phyloP scores from a whole-genome alignment of 2,888 invertebrate species.

The Drosophila kanekoi region DNA sequence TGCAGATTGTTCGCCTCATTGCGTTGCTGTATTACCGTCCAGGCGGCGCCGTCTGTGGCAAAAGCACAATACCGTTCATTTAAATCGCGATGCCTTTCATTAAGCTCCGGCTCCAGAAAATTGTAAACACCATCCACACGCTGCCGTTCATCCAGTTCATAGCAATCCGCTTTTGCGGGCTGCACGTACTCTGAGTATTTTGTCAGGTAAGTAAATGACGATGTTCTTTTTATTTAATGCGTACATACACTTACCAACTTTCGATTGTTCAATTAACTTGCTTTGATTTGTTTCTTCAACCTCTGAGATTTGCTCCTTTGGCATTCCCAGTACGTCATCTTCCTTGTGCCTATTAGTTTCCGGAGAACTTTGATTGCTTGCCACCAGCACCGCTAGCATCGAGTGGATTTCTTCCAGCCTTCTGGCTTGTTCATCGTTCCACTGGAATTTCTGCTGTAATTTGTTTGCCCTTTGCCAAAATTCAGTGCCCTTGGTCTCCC shows the following conservation, averaged over 20 bases:
- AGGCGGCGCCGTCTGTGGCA: slow-evolving; percentile 85
- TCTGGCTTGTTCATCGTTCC: slow-evolving; percentile 49
- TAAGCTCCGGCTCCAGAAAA: slow-evolving; percentile 75
- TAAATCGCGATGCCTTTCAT: slow-evolving; percentile 83
- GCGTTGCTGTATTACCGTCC: slow-evolving; percentile 87
- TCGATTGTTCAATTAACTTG: slow-evolving; percentile 6
- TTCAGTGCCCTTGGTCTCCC: slow-evolving; percentile 29
- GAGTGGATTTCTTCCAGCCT: slow-evolving; percentile 80
- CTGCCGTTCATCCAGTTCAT: slow-evolving; percentile 77
- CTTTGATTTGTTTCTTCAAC: background rate
- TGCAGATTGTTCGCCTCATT: slow-evolving; percentile 74
- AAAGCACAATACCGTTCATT: slow-evolving; percentile 86
- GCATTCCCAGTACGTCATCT: background rate
- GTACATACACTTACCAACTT: slow-evolving; percentile 34
- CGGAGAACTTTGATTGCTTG: slow-evolving; percentile 44
- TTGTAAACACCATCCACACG: slow-evolving; percentile 85
- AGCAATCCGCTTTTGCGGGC: slow-evolving; percentile 83
- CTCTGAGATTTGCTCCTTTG: slow-evolving; percentile 7
- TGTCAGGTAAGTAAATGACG: slow-evolving; percentile 36
- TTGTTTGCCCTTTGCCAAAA: slow-evolving; percentile 58
- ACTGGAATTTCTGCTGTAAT: slow-evolving; percentile 20
- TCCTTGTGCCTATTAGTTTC: slow-evolving; percentile 24
- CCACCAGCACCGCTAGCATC: slow-evolving; percentile 79
- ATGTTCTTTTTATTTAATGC: background rate
- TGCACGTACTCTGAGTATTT: slow-evolving; percentile 71